Evolutionary conservation across 2,113 vertebrate species (phyloP).

Genomic region (Oxyruncus cristatus): DNA sequence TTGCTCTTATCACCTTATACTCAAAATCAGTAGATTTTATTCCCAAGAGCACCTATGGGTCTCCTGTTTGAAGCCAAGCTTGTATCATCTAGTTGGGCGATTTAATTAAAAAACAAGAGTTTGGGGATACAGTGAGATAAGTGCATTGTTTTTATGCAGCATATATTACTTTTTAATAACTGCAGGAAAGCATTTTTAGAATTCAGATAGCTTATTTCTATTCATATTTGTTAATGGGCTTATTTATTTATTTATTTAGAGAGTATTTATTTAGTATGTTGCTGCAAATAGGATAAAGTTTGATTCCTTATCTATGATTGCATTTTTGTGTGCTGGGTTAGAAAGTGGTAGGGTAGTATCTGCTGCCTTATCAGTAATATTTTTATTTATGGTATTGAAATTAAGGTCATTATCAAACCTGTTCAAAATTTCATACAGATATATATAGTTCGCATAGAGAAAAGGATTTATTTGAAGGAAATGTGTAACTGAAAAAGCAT

Average conservation of each 20-base stretch:
- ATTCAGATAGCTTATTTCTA: not conserved
- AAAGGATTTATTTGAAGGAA: not conserved
- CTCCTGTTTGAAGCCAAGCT: not conserved
- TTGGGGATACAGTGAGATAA: not conserved
- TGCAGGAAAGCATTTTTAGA: not conserved
- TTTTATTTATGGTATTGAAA: not conserved
- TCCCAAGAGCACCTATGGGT: not conserved
- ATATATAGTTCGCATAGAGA: not conserved
- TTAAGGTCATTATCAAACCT: not conserved
- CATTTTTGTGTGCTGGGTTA: not conserved
- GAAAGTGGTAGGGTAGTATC: not conserved
- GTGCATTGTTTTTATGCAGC: not conserved
- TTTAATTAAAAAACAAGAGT: not conserved
- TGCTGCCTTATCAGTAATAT: not conserved
- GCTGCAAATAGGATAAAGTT: not conserved
- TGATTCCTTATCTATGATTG: not conserved
- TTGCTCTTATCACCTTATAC: not conserved
- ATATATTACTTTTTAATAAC: not conserved
- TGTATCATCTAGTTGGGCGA: not conserved
- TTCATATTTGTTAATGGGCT: not conserved
- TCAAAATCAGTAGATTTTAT: constrained; percentile 13
- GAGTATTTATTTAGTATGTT: not conserved
- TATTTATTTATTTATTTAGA: not conserved
- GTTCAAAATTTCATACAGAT: not conserved
- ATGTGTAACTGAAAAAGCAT: not conserved